Evolutionary conservation across 2,888 invertebrate genomes (phyloP), one percentile per base, ranked within the genome.

Genomic region (Bruchidius siliquastri): DNA sequence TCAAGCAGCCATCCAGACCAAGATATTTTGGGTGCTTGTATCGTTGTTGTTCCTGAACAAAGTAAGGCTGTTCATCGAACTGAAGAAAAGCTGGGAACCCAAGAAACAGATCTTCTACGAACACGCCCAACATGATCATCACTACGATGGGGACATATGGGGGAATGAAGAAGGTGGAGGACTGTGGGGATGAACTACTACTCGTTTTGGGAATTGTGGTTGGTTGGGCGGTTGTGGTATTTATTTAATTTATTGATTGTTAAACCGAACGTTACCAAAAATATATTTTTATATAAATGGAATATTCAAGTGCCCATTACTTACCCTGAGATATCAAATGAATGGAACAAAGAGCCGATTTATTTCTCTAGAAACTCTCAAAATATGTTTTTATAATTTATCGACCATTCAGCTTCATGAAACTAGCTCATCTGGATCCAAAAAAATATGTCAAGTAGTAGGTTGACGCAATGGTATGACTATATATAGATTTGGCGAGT

Each of bases 61-160:
- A 70, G 91, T 91, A 0, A 88, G 92, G 71, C 92, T 94, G 83
- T 93, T 92, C 91, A 86, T 93, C 49, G 94, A 94, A 76, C 81
- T 94, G 73, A 94, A 94, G 85, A 92, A 92, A 72, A 88, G 87
- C 0, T 89, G 89, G 71, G 88, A 88, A 72, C 93, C 94, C 0
- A 90, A 92, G 78, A 94, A 94, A 88, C 93, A 94, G 76, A 91
- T 94, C 81, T 94, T 94, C 85, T 93, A 94, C 85, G 94, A 94
- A 86, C 93, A 94, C 83, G 94, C 94, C 0, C 93, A 94, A 82
- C 94, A 94, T 82, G 94, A 94, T 86, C 94, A 94, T 82, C 94
- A 94, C 78, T 94, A 94, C 81, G 91, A 91, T 73, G 86, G 86
- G 68, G 91, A 91, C 71, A 72, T 69, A n/a, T 77, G 76, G 76